Evolutionary conservation across 1,140 invertebrate genomes (phyloP).

Genomic region (Papilio polyxenes): DNA sequence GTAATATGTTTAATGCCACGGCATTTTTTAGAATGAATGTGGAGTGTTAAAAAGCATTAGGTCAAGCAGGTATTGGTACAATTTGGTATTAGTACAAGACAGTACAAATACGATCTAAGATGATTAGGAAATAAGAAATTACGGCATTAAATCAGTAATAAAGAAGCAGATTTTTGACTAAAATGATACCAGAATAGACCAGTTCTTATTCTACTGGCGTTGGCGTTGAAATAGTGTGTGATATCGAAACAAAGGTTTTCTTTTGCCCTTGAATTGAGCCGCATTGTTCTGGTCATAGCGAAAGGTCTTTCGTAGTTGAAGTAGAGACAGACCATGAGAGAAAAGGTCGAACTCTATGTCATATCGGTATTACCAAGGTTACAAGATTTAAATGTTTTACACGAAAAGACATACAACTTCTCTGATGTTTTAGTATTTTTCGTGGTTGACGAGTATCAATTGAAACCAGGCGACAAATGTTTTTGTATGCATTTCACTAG

Average conservation of each 20-base stretch:
- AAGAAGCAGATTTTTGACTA: neutral
- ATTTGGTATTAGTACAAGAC: too few relatives aligned
- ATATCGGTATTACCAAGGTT: neutral
- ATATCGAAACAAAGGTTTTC: neutral
- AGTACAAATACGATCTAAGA: neutral
- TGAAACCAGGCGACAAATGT: too few relatives aligned
- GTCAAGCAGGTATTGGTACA: too few relatives aligned
- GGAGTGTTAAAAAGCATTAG: neutral
- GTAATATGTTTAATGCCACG: neutral
- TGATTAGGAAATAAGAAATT: neutral
- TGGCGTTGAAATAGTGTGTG: neutral
- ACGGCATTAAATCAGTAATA: neutral
- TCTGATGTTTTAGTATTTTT: neutral
- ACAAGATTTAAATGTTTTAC: neutral
- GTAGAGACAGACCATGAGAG: neutral
- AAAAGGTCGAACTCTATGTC: neutral
- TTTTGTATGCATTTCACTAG: too few relatives aligned
- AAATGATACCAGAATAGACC: neutral
- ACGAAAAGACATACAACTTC: neutral
- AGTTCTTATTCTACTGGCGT: too few relatives aligned
- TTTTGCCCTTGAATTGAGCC: neutral
- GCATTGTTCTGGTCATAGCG: conserved; percentile 7
- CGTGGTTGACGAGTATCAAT: too few relatives aligned
- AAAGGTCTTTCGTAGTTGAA: conserved; percentile 1
- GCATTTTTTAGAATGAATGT: neutral